Conservation (phyloP, 2,113 vertebrate genomes). For the Tupaia chinensis region DNA sequence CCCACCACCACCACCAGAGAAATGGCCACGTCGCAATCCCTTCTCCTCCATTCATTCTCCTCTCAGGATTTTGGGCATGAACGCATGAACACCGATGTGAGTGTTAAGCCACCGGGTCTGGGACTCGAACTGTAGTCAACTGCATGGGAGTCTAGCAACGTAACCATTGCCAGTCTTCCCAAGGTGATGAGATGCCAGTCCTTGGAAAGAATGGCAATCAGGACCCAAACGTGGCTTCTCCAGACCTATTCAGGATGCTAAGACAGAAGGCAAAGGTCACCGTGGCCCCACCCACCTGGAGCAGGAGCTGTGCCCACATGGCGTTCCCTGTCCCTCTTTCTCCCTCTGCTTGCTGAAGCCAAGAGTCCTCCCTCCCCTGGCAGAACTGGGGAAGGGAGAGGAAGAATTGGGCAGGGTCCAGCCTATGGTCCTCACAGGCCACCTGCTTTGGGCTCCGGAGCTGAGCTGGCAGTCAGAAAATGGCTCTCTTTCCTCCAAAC, state of each 20-base stretch:
- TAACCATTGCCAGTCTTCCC: no score
- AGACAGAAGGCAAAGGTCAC: background rate
- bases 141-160: no score
- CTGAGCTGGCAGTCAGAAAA: background rate
- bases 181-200: no score
- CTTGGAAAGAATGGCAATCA: background rate
- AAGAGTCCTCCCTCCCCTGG: background rate
- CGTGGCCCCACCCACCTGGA: background rate
- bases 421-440: no score
- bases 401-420: no score
- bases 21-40: no score
- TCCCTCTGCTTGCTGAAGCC: background rate
- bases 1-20: no score
- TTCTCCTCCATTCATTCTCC: no score
- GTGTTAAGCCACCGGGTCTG: no score
- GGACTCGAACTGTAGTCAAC: no score
- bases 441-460: background rate
- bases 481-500: background rate
- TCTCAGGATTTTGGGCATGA: no score
- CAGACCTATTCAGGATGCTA: background rate
- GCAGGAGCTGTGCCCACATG: rapidly evolving
- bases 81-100: no score
- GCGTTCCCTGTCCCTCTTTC: background rate
- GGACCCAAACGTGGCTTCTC: background rate
- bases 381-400: background rate